Evolutionary conservation across 2,113 vertebrate genomes (phyloP), one percentile per base, ranked within the genome.

Genomic region (Synchiropus splendidus): DNA sequence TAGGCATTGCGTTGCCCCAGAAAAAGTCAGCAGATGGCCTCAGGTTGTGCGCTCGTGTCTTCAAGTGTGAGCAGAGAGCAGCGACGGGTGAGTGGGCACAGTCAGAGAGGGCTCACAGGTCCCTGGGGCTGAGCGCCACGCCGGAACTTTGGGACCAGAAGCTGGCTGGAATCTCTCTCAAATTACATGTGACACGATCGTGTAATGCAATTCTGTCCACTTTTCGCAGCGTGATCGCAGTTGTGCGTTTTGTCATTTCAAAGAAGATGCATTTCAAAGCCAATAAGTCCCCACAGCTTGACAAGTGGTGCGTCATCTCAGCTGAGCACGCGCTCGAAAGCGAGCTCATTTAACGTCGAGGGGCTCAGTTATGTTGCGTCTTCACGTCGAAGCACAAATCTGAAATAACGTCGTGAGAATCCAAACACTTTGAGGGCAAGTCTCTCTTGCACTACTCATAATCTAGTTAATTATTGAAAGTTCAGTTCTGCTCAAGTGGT

Each of bases 1-100:
- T 16, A 39, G 70, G 52, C 54, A 48, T 37, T 17, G 35, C 31
- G 45, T 44, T 39, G 49, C 48, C 58, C 60, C 38, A 42, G 54
- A 61, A 72, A 60, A 58, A 64, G 54, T 65, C 41, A 70, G 67
- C 65, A 78, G 79, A 80, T 79, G 82, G 75, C 53, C 52, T 39
- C 15, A 45, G 64, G 68, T 47, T 39, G 44, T 33, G 35, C 37
- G 31, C 41, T 39, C 2, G 34, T 62, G 56, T 59, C 59, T 72
- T 66, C 40, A 61, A 68, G 61, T 57, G 61, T 21, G 44, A 68
- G 55, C 50, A 50, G 57, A 40, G 49, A 63, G 48, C 17, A 48
- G 50, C 6, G 12, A 8, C 1, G 64, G 58, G 57, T 64, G 70
- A 64, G 56, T 44, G 57, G 62, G 64, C 59, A 47, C 58, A 61